phyloP scores from a whole-genome alignment of 53 echinoderm and acorn worm species.

The Holothuria leucospilota region DNA sequence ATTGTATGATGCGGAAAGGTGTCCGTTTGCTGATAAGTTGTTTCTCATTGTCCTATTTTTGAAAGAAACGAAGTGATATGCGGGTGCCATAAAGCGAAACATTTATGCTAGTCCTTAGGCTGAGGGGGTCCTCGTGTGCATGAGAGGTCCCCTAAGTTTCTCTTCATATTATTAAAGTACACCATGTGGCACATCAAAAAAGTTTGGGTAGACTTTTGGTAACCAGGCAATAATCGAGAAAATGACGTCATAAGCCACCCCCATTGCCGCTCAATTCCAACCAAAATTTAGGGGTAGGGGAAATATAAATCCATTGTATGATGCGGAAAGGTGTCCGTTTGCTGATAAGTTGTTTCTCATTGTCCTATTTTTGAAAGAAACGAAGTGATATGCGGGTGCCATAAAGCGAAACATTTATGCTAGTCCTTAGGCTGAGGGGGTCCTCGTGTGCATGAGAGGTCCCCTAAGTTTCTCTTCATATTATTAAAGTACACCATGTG shows the following conservation, averaged over 20 bases:
- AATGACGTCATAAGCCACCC: conserved; percentile 5
- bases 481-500: not conserved
- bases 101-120: not conserved
- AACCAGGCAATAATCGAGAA: not conserved
- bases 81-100: too few relatives aligned
- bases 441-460: not conserved
- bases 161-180: conserved; percentile 6
- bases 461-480: conserved; percentile 17
- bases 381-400: too few relatives aligned
- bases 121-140: conserved; percentile 3
- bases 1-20: too few relatives aligned
- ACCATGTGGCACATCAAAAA: not conserved
- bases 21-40: too few relatives aligned
- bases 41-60: too few relatives aligned
- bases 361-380: too few relatives aligned
- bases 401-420: too few relatives aligned
- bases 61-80: too few relatives aligned
- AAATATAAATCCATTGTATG: too few relatives aligned
- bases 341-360: too few relatives aligned
- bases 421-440: conserved; percentile 9
- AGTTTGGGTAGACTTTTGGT: not conserved
- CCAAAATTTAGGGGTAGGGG: conserved; percentile 20
- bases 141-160: conserved; percentile 8
- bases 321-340: too few relatives aligned
- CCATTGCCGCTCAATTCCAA: not conserved